phyloP scores from a whole-genome alignment of 2,888 invertebrate genomes.

The Latrodectus elegans region DNA sequence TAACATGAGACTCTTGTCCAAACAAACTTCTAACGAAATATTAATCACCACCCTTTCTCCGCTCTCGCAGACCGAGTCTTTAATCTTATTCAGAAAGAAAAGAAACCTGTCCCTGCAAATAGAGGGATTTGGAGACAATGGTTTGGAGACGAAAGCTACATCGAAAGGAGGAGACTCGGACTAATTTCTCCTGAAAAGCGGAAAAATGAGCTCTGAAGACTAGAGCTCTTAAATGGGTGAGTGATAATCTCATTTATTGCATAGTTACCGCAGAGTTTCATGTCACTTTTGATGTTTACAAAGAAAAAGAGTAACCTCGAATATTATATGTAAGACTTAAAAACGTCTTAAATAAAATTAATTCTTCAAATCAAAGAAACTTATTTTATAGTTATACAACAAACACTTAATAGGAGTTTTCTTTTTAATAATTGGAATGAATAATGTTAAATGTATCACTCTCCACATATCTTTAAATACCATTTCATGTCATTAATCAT shows the following conservation, averaged over 20 bases:
- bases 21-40: conserved; percentile 10
- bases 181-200: conserved; percentile 4
- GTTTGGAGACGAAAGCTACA: not conserved
- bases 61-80: not conserved
- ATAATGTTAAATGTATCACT: no score
- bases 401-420: no score
- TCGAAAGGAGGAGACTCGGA: not conserved
- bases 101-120: conserved; percentile 19
- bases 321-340: no score
- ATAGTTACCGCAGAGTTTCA: not conserved
- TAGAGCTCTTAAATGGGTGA: conserved; percentile 5
- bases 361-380: no score
- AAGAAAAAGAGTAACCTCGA: no score
- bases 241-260: conserved; percentile 9
- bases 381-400: no score
- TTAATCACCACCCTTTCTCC: conserved; percentile 13
- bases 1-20: not conserved
- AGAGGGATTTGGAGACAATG: not conserved
- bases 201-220: not conserved
- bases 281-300: no score
- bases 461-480: no score
- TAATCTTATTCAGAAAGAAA: conserved; percentile 16
- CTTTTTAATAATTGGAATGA: no score
- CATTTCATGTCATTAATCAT: no score
- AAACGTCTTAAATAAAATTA: no score